Evolutionary conservation across 2,113 vertebrate genomes (phyloP), one percentile per base, ranked within the genome.

Genomic region (Malaclemys terrapin): DNA sequence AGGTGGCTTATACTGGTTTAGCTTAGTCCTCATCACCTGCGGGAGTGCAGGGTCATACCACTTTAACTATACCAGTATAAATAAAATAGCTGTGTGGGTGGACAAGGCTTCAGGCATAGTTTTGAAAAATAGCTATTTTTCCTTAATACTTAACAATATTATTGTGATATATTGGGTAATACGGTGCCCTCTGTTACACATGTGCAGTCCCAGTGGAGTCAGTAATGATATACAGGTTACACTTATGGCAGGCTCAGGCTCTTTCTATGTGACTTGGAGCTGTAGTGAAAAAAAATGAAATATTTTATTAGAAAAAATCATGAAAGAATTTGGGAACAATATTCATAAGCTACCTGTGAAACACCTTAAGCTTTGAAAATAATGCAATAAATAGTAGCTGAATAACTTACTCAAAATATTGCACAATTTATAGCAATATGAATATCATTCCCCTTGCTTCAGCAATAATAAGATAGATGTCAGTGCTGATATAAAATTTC

Each of bases 131-230:
- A 94, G 49, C 35, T 84, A 53, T 84, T 90, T n/a, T 47, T 42
- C 80, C 94, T 54, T 47, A 20, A 38, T 79, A 84, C 62, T 93
- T 95, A 93, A 24, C 87, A 69, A 5, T 92, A 84, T 89, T 90
- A 57, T 94, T 87, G 57, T 82, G 50, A 90, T 91, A 94, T 95
- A 95, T 62, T 84, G 91, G 89, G 85, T 56, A 94, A 82, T 56
- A 45, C 62, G 27, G 87, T 89, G 24, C 84, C 91, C 75, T 27
- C 16, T 22, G 2, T 45, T 76, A 76, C 22, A 45, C 10, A 38
- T 76, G 42, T 27, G 42, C 42, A 47, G 5, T 45, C 38, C 24
- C 42, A 78, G 24, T 78, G 75, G 13, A 45, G 22, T 45, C 42
- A 78, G 42, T 14, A 47, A 16, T 89, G 83, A 91, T 82, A 87